Evolutionary conservation across 1,140 invertebrate genomes (phyloP).

Genomic region (Apis dorsata): DNA sequence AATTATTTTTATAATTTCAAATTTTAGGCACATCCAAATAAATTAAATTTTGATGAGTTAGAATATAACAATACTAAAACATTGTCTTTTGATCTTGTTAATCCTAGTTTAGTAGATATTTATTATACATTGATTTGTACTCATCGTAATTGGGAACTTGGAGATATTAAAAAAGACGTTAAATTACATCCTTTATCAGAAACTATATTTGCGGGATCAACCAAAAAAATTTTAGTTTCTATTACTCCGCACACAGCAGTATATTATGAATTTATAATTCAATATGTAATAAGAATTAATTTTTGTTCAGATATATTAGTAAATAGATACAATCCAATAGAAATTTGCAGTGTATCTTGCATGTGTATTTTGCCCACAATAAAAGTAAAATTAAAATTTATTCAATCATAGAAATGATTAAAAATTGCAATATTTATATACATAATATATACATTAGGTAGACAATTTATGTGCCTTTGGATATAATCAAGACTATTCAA

Average conservation of each 20-base stretch:
- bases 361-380: slow-evolving; percentile 66
- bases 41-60: slow-evolving; percentile 62
- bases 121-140: slow-evolving; percentile 59
- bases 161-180: slow-evolving; percentile 54
- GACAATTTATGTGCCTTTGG: slow-evolving; percentile 65
- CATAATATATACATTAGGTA: slow-evolving; percentile 51
- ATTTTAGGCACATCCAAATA: slow-evolving; percentile 64
- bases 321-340: slow-evolving; percentile 22
- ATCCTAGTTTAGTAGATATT: slow-evolving; percentile 66
- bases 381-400: slow-evolving; percentile 57
- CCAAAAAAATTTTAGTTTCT: slow-evolving; percentile 58
- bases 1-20: neutral
- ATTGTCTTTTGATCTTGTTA: slow-evolving; percentile 63
- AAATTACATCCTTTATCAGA: slow-evolving; percentile 60
- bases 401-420: neutral
- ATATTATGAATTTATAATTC: slow-evolving; percentile 64
- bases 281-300: slow-evolving; percentile 61
- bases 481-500: slow-evolving; percentile 9
- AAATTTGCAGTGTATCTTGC: slow-evolving; percentile 65
- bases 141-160: slow-evolving; percentile 43
- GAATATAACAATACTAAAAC: slow-evolving; percentile 54
- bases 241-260: slow-evolving; percentile 59
- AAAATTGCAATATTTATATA: slow-evolving; percentile 19
- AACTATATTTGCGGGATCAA: slow-evolving; percentile 48
- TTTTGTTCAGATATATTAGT: slow-evolving; percentile 28